Conservation (phyloP, 2,888 invertebrate genomes). For the Polydrusus pterygomalis region DNA sequence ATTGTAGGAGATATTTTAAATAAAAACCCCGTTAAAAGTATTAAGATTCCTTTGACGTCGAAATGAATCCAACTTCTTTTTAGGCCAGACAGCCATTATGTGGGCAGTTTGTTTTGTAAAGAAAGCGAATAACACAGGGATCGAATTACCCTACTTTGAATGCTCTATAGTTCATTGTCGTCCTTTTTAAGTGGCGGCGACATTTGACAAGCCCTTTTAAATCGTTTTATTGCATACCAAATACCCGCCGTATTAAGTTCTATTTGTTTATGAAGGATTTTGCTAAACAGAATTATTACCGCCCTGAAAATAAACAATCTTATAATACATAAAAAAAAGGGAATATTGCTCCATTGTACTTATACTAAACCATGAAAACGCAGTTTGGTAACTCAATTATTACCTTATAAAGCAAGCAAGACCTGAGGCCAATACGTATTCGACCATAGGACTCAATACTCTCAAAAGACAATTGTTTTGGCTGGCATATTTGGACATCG, state of each 20-base stretch:
- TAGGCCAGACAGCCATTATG: constrained; percentile 59
- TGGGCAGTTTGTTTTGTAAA: constrained; percentile 63
- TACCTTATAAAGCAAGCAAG: too few species aligned
- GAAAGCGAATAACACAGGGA: constrained; percentile 60
- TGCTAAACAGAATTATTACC: not conserved
- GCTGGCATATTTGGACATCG: too few species aligned
- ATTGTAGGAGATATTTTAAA: not conserved
- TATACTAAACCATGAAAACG: too few species aligned
- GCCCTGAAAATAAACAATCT: too few species aligned
- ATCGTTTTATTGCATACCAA: constrained; percentile 30
- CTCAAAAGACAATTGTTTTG: too few species aligned
- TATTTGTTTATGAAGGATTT: constrained; percentile 17
- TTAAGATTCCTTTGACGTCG: constrained; percentile 53
- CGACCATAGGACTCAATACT: too few species aligned
- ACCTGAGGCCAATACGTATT: too few species aligned
- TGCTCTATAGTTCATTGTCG: constrained; percentile 61
- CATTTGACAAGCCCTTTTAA: constrained; percentile 54
- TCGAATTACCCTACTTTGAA: constrained; percentile 62
- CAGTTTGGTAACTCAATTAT: too few species aligned
- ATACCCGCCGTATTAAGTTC: constrained; percentile 6
- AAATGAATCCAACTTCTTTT: constrained; percentile 56
- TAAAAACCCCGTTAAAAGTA: constrained; percentile 21
- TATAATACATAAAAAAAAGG: too few species aligned
- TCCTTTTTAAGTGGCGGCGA: constrained; percentile 54
- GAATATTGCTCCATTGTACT: too few species aligned